Base-by-base conservation (phyloP, 1,140 invertebrate species). In the Halyomorpha halys region DNA sequence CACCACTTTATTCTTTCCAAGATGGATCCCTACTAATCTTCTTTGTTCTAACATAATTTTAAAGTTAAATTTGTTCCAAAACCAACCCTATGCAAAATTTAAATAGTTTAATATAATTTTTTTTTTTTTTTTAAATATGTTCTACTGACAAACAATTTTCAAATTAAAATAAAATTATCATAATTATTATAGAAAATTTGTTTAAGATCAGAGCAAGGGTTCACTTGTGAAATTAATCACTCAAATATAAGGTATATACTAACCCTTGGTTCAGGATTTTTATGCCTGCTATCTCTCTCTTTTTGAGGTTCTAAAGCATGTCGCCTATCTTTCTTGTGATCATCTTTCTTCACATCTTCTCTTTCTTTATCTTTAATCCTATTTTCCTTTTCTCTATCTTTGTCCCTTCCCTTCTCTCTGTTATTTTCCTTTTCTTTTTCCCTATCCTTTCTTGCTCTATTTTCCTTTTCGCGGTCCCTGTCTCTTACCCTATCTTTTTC, bases 401-500 rank as follows among this genome's bases (percentile, higher is more conserved):
- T 27, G n/a, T 54, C 5, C 11, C 56, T 30, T 47, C 64, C 30
- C 49, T 34, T 56, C 2, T 61, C 63, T 67, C 39, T 60, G n/a
- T 45, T 34, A 34, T 60, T 61, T 45, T 59, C 62, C 44, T 47
- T 54, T 27, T 53, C 61, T 62, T 65, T 51, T 39, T 49, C 54
- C 39, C 15, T 21, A 9, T 65, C 61, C n/a, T 14, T 61, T 63
- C 19, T 54, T 53, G 61, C 47, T 30, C 25, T 53, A 15, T 65
- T 44, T 27, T 39, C 25, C 64, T 44, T 54, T 44, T 61, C 27
- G 30, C 21, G 4, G 23, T 62, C 21, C 18, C 27, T 60, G 47
- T 59, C 25, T 59, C 45, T 62, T 45, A 19, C 30, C 34, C 34
- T 34, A 62, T 67, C 53, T 59, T 47, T 63, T 59, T 64, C 30